Evolutionary conservation across 1,140 invertebrate genomes (phyloP), one percentile per base, ranked within the genome.

Genomic region (Atopsyche davidsoni): DNA sequence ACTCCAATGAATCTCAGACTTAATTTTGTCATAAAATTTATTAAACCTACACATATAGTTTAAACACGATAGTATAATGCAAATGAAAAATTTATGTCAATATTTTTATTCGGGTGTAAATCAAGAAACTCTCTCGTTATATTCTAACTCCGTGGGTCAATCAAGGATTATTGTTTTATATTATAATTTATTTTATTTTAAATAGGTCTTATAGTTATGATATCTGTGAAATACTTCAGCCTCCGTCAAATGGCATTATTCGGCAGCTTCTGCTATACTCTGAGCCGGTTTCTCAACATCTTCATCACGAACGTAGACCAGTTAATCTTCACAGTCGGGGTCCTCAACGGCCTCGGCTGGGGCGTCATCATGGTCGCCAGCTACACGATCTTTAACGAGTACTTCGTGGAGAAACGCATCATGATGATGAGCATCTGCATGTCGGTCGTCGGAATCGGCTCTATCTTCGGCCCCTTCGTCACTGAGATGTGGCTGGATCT

Each of bases 401-500:
- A 75, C 47, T 77, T 77, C 24, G 62, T 73, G 2, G 63, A 65
- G 40, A 66, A 64, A 36, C 63, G 71, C 2, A 69, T 71, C 3
- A 57, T 75, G 41, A 67, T 73, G 63, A 76, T 75, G 70, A 65
- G 70, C 31, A 61, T 73, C 17, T 64, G 66, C 11, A 73, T 76
- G 56, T 62, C 67, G 0, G 32, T 75, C 3, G 73, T 75, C 2
- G 69, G 66, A 0, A 55, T 66, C 0, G 68, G 68, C 2, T 61
- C 70, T 16, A 80, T 82, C 66, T 55, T 77, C 18, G 76, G 75
- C 59, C 79, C 79, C 1, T 64, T 78, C 22, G 64, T 77, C 4
- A 75, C 77, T 35, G 75, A 75, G 57, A 73, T 69, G 59, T 72
- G 76, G 24, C 68, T 81, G 56, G 65, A 68, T 1, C 63, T 72